Base-by-base conservation (phyloP, 92 coral and sea anemone species). In the Pocillopora meandrina region DNA sequence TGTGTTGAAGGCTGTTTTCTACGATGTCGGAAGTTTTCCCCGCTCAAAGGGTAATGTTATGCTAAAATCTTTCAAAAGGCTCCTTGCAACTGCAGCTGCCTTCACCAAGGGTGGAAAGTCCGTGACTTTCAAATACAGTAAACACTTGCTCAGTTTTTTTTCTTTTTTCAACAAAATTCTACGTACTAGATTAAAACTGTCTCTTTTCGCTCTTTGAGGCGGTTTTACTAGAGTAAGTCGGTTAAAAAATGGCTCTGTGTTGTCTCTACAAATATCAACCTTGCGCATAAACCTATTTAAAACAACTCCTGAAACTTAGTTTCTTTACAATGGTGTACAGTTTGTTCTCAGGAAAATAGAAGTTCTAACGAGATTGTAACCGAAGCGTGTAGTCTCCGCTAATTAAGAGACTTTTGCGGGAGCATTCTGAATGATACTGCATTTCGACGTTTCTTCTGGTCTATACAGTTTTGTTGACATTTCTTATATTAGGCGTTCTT, bases 31-130 rank as follows among this genome's bases (percentile, higher is more conserved):
- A 81, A 74, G 84, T 83, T 87, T 31, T 35, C 85, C 71, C 58
- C 75, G 74, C 91, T 80, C 95, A 94, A 94, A 94, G 93, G 95
- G 83, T 92, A 94, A 94, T 92, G 84, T 94, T 94, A 94, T 94
- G 95, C 98, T 90, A 92, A 92, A 84, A 84, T 92, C 90, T 92
- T 85, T 73, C 91, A 90, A 94, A 92, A 85, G 87, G 81, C 91
- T 82, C 90, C 87, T 75, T 92, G 71, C 84, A 72, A 34, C 74
- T 80, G 90, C 97, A 93, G 97, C 97, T 93, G 97, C 93, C 72
- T 59, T 72, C 34, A 56, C 52, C 16, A 12, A 34, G 13, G 85
- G 35, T 23, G 31, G 82, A 64, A 65, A 62, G 62, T 59, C 69
- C 74, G 23, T 79, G 69, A 65, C 60, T 58, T 81, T 31, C 17